Conservation (phyloP, 2,888 invertebrate species). For the Panzeria rudis region DNA sequence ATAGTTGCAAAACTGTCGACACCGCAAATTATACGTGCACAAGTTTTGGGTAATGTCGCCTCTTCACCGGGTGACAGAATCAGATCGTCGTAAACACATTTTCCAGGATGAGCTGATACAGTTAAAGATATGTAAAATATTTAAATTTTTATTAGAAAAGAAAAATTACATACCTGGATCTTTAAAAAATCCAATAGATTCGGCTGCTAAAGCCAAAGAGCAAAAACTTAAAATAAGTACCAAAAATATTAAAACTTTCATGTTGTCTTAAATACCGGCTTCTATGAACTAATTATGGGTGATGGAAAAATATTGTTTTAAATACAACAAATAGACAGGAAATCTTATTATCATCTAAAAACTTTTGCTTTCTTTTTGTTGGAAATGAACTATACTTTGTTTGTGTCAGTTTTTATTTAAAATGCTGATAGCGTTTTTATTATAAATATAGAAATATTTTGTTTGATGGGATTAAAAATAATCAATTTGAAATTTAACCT, state of each 20-base stretch:
- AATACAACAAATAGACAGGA: too few relatives aligned
- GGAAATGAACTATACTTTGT: too few relatives aligned
- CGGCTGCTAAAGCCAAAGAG: constrained; percentile 6
- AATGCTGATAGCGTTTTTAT: too few relatives aligned
- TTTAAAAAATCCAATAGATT: neutral
- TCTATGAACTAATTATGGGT: neutral
- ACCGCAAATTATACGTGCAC: constrained; percentile 25
- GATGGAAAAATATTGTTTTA: too few relatives aligned
- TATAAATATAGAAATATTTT: too few relatives aligned
- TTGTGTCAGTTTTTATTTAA: too few relatives aligned
- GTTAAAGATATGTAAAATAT: neutral
- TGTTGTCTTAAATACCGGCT: neutral
- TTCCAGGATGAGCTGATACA: constrained; percentile 39
- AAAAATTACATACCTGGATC: constrained; percentile 27
- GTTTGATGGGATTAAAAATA: too few relatives aligned
- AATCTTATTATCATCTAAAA: neutral
- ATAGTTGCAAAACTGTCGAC: constrained; percentile 8
- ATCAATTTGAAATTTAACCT: too few relatives aligned
- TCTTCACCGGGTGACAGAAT: constrained; percentile 36
- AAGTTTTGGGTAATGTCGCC: neutral
- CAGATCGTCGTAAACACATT: constrained; percentile 27
- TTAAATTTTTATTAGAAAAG: too few relatives aligned
- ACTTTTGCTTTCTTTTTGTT: neutral
- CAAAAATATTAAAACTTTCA: constrained; percentile 42
- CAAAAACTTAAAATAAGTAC: neutral